Evolutionary conservation across 2,113 vertebrate species (phyloP).

Genomic region (Percina caprodes): DNA sequence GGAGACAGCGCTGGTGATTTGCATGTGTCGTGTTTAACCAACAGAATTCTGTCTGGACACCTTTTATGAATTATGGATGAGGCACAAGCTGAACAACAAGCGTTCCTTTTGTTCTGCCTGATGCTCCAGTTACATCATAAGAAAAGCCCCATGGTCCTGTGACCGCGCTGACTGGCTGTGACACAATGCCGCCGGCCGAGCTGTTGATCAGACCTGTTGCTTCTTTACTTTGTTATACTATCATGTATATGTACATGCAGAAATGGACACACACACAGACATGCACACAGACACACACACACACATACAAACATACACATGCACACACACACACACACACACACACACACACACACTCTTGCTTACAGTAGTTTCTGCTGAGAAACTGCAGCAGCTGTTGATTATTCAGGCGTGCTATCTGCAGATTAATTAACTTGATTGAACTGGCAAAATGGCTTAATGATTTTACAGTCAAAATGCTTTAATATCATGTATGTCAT

Average conservation of each 20-base stretch:
- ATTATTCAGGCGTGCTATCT: constrained; percentile 32
- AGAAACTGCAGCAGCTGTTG: constrained; percentile 1
- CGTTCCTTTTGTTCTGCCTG: constrained; percentile 80
- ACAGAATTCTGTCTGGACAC: constrained; percentile 79
- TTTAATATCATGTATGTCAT: constrained; percentile 37
- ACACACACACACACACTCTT: background rate
- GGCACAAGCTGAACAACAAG: constrained; percentile 82
- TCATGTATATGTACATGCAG: background rate
- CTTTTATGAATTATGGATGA: constrained; percentile 86
- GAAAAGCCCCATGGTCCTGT: constrained; percentile 72
- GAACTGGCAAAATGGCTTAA: constrained; percentile 3
- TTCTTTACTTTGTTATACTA: constrained; percentile 22
- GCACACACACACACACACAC: background rate
- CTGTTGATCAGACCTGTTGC: constrained; percentile 65
- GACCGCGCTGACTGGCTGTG: constrained; percentile 55
- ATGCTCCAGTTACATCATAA: constrained; percentile 82
- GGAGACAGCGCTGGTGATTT: constrained; percentile 75
- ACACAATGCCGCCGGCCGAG: constrained; percentile 30
- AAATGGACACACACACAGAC: background rate
- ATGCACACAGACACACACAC: background rate
- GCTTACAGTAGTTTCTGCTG: background rate
- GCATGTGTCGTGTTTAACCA: constrained; percentile 82
- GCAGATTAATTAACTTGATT: constrained; percentile 24
- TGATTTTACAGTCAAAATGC: constrained; percentile 32
- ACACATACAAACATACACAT: background rate